Conservation (phyloP, 2,113 vertebrate genomes). For the human region GRCh38 chr1:79180001-79180500, state of each 20-base stretch:
- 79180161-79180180: not conserved
- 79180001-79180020: too few species aligned
- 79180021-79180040: too few species aligned
- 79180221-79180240: not conserved
- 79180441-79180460: not conserved
- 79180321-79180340: not conserved
- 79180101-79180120: too few species aligned
- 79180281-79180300: not conserved
- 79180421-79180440: not conserved
- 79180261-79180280: not conserved
- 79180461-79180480: not conserved
- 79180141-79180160: not conserved
- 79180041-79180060: too few species aligned
- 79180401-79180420: not conserved
- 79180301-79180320: not conserved
- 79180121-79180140: too few species aligned
- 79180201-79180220: not conserved
- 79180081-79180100: too few species aligned
- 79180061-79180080: too few species aligned
- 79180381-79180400: rapidly evolving
- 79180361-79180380: not conserved
- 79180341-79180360: not conserved
- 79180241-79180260: not conserved
- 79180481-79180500: not conserved
- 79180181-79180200: not conserved